A percentile compares a stretch with the other conserved stretches of the same genome.
phyloP scores from a whole-genome alignment of 2,113 vertebrate genomes.

The Antechinus stuartii region DNA sequence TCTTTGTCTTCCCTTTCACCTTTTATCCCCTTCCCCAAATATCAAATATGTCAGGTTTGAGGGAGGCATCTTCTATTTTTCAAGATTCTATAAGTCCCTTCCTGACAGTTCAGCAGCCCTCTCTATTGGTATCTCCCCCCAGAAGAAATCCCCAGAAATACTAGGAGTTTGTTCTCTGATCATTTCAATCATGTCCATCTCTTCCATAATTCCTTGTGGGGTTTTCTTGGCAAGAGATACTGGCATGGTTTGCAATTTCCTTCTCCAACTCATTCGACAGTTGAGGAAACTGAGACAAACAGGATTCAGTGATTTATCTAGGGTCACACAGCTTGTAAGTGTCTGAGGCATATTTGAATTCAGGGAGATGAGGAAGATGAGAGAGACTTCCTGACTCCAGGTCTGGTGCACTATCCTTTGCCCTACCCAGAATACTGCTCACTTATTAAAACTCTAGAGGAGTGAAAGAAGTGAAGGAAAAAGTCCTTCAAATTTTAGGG shows the following conservation, averaged over 20 bases:
- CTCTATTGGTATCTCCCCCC: accelerated
- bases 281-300: background rate
- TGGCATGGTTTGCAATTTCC: background rate
- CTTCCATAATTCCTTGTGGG: background rate
- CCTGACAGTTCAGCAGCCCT: background rate
- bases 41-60: background rate
- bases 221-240: background rate
- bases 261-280: background rate
- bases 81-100: background rate
- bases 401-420: background rate
- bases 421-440: background rate
- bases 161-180: background rate
- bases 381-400: background rate
- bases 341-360: background rate
- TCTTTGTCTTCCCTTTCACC: background rate
- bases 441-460: background rate
- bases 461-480: background rate
- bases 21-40: background rate
- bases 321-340: background rate
- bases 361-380: background rate
- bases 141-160: background rate
- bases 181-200: background rate
- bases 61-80: background rate
- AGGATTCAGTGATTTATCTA: background rate
- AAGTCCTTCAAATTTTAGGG: background rate